Evolutionary conservation across 2,888 invertebrate genomes (phyloP).

Genomic region (Eupithecia pulchellata): DNA sequence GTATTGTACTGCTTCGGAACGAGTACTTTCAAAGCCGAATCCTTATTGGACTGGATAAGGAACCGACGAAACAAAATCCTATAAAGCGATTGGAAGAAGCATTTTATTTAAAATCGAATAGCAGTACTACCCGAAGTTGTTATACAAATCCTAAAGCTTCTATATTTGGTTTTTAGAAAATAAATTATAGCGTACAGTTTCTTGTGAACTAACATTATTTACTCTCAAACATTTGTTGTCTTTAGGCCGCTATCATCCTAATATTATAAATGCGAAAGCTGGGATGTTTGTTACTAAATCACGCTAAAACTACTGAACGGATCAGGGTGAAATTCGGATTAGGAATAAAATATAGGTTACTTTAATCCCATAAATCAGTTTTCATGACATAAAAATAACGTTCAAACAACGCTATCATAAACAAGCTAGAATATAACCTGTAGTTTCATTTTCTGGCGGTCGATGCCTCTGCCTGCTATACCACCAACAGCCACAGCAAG

Average conservation of each 20-base stretch:
- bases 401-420: background rate
- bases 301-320: background rate
- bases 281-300: background rate
- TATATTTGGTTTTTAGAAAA: background rate
- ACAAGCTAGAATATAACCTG: constrained; percentile 62
- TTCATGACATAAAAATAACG: background rate
- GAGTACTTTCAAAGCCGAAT: constrained; percentile 1
- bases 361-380: background rate
- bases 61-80: background rate
- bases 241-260: background rate
- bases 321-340: background rate
- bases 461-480: constrained; percentile 80
- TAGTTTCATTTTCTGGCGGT: constrained; percentile 68
- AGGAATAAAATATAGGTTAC: background rate
- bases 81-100: background rate
- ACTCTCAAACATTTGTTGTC: background rate
- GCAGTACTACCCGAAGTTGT: background rate
- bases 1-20: background rate
- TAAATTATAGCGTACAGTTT: background rate
- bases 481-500: constrained; percentile 84
- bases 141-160: too few relatives aligned
- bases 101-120: background rate
- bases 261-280: background rate
- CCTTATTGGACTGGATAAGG: background rate
- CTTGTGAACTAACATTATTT: background rate